A percentile compares a stretch with the other conserved stretches of the same genome.
phyloP scores from a whole-genome alignment of 2,888 invertebrate species.

The Germaria angustata region DNA sequence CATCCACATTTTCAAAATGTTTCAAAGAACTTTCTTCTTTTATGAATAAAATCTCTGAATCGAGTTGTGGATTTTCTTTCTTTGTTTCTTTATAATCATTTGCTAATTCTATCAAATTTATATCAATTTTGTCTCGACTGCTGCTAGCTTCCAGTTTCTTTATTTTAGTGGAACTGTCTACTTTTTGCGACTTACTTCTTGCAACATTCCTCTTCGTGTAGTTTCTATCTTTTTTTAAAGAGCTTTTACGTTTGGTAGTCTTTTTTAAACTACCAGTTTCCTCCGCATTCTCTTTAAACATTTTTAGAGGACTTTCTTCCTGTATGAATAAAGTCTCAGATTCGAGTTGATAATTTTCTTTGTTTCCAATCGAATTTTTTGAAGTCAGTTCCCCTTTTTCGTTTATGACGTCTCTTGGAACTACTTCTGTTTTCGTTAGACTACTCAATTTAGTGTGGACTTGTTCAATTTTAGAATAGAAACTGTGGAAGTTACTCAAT shows the following conservation, averaged over 20 bases:
- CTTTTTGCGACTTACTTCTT: not conserved
- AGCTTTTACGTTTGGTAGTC: not conserved
- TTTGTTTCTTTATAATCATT: not conserved
- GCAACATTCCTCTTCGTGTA: not conserved
- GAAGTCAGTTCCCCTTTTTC: not conserved
- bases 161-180: not conserved
- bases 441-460: conserved; percentile 68
- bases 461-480: conserved; percentile 71
- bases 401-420: not conserved
- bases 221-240: not conserved
- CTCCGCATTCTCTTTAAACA: not conserved
- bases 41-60: not conserved
- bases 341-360: not conserved
- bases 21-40: not conserved
- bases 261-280: not conserved
- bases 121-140: not conserved
- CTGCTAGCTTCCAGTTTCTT: not conserved
- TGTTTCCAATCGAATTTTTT: not conserved
- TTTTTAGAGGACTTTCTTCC: conserved; percentile 29
- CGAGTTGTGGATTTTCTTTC: not conserved
- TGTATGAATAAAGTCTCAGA: conserved; percentile 10
- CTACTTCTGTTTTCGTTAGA: conserved; percentile 66
- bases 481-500: conserved; percentile 71
- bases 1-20: conserved; percentile 1
- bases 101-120: not conserved